Base-by-base conservation (phyloP, 35 echinoderm and acorn worm genomes). In the Apostichopus parvimensis region DNA sequence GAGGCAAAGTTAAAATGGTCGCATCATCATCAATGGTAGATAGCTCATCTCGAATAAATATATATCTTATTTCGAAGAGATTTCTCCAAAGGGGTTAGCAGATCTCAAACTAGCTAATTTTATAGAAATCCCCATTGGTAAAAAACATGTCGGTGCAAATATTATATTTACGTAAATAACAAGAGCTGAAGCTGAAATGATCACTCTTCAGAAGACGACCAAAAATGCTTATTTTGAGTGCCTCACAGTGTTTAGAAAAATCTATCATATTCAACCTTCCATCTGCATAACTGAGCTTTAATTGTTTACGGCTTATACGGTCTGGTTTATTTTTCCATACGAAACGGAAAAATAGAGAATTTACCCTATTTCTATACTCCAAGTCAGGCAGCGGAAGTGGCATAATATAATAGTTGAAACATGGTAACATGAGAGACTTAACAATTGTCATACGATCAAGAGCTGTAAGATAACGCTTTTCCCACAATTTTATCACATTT, bases 241-340 rank as follows among this genome's bases (percentile, higher is more conserved):
- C 56, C 56, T 12, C 9, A 55, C 52, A 55, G 55, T 82, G 28
- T 8, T 13, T 55, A 5, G 14, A 14, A 56, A 56, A 82, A 82
- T 82, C 79, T 9, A 82, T 52, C 85, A 87, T 87, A 4, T 65
- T 87, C 0, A 87, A 25, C 10, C 85, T 61, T 22, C 57, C 85
- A 24, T 87, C 26, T 22, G 85, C 22, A 65, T 87, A 87, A 87
- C 12, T 54, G 3, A 25, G 85, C 22, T 25, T 20, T 0, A 87
- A 22, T 11, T 87, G 85, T 4, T 20, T 70, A 65, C 85, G 58
- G 26, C 85, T 68, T 3, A 87, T 7, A 13, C 57, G 64, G 15
- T 87, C 57, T 1, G 85, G 10, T 65, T 68, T 87, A 87, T 61
- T 23, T 18, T 13, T 6, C 57, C 85, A 65, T 22, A 87, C 58